These are phyloP conservation scores for Argentina silus DNA, from an alignment of 2,797 vertebrate genomes.

Conservation along the genomic window DNA sequence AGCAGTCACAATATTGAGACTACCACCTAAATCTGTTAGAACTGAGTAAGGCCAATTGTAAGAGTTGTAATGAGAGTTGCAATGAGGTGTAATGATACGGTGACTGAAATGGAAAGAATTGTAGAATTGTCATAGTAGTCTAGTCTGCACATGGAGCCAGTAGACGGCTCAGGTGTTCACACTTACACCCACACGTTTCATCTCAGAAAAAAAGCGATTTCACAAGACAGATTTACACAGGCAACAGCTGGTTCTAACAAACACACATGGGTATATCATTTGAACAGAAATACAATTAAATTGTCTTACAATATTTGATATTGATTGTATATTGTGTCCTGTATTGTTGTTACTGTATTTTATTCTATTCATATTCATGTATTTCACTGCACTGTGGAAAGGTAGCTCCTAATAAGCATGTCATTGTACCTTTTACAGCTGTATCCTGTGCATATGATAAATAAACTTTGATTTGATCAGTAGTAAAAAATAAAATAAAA, in stretches of 20 bases:
- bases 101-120: background rate
- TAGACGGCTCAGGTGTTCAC: background rate
- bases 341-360: too few species aligned
- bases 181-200: background rate
- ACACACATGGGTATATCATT: background rate
- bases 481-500: background rate
- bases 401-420: too few species aligned
- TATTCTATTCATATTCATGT: too few species aligned
- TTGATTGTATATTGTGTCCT: too few species aligned
- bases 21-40: background rate
- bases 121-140: background rate
- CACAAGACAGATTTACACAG: background rate
- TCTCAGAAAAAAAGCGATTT: background rate
- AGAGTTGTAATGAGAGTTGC: too few species aligned
- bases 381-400: too few species aligned
- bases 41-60: background rate
- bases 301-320: too few species aligned
- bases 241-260: background rate
- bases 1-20: background rate
- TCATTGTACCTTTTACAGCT: too few species aligned
- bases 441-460: too few species aligned
- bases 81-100: too few species aligned
- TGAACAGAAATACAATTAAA: background rate
- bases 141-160: background rate
- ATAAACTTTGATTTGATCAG: background rate